Base-by-base conservation (phyloP, 2,888 invertebrate species). In the Apodemia mormo region DNA sequence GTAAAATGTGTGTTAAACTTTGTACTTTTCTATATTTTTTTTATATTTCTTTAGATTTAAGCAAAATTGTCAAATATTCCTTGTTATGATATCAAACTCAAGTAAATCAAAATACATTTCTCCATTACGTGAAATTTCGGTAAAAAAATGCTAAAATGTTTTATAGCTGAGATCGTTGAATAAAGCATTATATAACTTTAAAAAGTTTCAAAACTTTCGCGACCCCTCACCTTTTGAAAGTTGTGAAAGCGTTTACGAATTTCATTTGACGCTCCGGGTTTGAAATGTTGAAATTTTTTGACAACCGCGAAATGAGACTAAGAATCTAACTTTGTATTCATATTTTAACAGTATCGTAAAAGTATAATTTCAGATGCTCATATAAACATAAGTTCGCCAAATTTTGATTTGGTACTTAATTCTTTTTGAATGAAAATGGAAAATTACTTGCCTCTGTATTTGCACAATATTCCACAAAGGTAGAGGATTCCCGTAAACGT, bases 101-200 rank as follows among this genome's bases (percentile, higher is more conserved):
- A 9, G 43, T 43, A 2, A 8, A 43, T 43, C 43, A 43, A 43
- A 22, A 22, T 22, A 22, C 22, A 43, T 43, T 9, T 54, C 29
- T 56, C 56, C 8, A 37, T 56, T 22, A 22, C 29, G 7, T 9
- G 29, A 56, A n/a, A 29, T n/a, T 56, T 56, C 29, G 29, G 56
- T 29, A 22, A 30, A 58, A 58, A 58, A 29, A 58, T 58, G 30
- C 12, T 58, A 29, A 58, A 58, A 58, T 30, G 29, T 29, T 58
- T 58, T 30, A 58, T 30, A 58, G 12, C 29, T 9, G 58, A 29
- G 58, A 10, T 30, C 30, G 58, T 30, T 58, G 29, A 58, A 58
- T 58, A 29, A 58, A 30, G 58, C 58, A 30, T 58, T 58, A 58
- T 9, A 58, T 56, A 65, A 65, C 64, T 65, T 45, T 45, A 45